Evolutionary conservation across 2,113 vertebrate genomes (phyloP), one percentile per base, ranked within the genome.

Genomic region (Bubo bubo): DNA sequence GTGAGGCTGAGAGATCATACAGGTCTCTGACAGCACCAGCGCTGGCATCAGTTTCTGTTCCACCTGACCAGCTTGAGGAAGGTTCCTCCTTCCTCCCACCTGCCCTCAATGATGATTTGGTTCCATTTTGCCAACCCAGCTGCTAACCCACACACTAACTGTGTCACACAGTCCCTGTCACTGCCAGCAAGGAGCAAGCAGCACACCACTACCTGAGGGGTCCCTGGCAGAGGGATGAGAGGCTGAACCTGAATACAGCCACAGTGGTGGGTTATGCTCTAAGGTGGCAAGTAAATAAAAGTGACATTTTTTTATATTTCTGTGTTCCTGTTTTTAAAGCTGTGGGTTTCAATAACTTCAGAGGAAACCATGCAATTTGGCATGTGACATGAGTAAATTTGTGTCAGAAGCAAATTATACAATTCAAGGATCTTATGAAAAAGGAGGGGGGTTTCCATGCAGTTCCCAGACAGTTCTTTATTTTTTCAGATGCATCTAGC

Each of bases 261-360:
- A 2, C 70, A 32, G 20, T 3, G 0, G 1, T 66, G 43, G 14
- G 12, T 52, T 47, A 14, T 10, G 26, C 24, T 52, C 16, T 43
- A 23, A 73, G n/a, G 35, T 43, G 64, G 30, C 26, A 70, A 55
- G 49, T 8, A 60, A 68, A 52, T 15, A 60, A 50, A 60, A 74
- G 35, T 9, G 41, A 55, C 16, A 14, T 32, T 49, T 27, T 41
- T 47, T 56, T 23, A 14, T 43, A 8, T 35, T 72, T 66, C 39
- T 26, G 14, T 45, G 49, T 6, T 37, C 43, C 41, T 12, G 6
- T 13, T 59, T n/a, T 59, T 14, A 58, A 71, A 91, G 7, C 27
- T 35, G 27, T 34, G 34, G 53, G 22, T 79, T 88, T 75, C 58
- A 68, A 12, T 23, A 64, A 34, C 39, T 75, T 72, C 43, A 67